Evolutionary conservation across 2,888 invertebrate genomes (phyloP).

Genomic region (Axea sp.): DNA sequence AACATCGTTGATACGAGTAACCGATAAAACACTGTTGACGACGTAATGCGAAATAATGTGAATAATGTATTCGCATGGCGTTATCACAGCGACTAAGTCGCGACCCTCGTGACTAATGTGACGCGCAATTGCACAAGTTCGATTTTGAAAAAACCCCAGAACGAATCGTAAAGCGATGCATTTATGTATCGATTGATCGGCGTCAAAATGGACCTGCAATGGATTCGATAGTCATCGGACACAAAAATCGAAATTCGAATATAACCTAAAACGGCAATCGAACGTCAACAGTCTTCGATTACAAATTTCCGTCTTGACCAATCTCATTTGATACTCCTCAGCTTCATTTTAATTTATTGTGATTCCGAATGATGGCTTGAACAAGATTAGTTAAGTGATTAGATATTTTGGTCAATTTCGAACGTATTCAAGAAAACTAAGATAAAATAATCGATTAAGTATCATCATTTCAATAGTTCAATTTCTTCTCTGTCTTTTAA

Average conservation of each 20-base stretch:
- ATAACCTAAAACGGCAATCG: slow-evolving; percentile 40
- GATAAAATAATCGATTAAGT: too few relatives aligned
- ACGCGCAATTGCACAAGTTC: slow-evolving; percentile 32
- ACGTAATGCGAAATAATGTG: slow-evolving; percentile 69
- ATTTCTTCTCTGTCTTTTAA: too few relatives aligned
- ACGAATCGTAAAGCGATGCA: slow-evolving; percentile 67
- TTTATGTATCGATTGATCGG: slow-evolving; percentile 72
- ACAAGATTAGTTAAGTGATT: slow-evolving; percentile 5
- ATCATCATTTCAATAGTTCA: too few relatives aligned
- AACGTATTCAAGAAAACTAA: too few relatives aligned
- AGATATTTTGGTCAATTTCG: background rate
- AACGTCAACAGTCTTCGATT: slow-evolving; percentile 9
- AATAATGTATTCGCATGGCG: slow-evolving; percentile 73
- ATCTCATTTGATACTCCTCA: background rate
- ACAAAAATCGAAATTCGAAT: slow-evolving; percentile 55
- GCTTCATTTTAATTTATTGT: slow-evolving; percentile 7
- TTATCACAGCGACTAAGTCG: slow-evolving; percentile 64
- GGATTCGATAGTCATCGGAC: slow-evolving; percentile 49
- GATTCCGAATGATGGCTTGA: slow-evolving; percentile 16
- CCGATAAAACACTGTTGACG: slow-evolving; percentile 64
- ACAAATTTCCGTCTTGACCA: slow-evolving; percentile 24
- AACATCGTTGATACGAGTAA: slow-evolving; percentile 62
- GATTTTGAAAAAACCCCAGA: slow-evolving; percentile 34
- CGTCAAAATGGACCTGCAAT: slow-evolving; percentile 41
- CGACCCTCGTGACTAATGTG: slow-evolving; percentile 47